Conservation (phyloP, 2,888 invertebrate species). For the Cheilosia grossa region DNA sequence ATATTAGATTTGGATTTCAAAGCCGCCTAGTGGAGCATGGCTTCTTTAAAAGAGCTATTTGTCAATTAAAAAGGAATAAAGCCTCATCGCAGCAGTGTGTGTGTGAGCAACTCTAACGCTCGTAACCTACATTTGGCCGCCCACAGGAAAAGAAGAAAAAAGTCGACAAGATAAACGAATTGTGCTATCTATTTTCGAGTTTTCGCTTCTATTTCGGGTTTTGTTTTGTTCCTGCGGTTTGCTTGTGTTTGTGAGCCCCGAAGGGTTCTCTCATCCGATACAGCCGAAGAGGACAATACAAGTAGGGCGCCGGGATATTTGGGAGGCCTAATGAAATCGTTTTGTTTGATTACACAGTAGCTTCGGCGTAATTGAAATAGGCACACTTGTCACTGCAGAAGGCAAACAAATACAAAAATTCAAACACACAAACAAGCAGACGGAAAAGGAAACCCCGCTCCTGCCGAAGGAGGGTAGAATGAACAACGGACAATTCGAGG, state of each 20-base stretch:
- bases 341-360: slow-evolving; percentile 6
- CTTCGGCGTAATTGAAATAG: background rate
- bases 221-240: slow-evolving; percentile 29
- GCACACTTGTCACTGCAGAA: background rate
- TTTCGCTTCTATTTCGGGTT: slow-evolving; percentile 27
- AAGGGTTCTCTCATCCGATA: slow-evolving; percentile 34
- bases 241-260: slow-evolving; percentile 17
- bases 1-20: slow-evolving; percentile 5
- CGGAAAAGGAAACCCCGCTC: slow-evolving; percentile 3
- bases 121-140: slow-evolving; percentile 66
- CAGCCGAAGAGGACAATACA: slow-evolving; percentile 5
- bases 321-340: slow-evolving; percentile 59
- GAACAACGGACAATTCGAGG: slow-evolving; percentile 55
- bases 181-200: slow-evolving; percentile 25
- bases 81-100: background rate
- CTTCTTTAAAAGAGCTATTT: slow-evolving; percentile 18
- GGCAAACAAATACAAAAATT: background rate
- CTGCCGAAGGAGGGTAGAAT: slow-evolving; percentile 37
- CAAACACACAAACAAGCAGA: no score
- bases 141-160: slow-evolving; percentile 7
- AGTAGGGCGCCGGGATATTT: slow-evolving; percentile 52
- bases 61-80: slow-evolving; percentile 38
- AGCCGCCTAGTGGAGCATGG: background rate
- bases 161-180: slow-evolving; percentile 23
- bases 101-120: slow-evolving; percentile 10